Evolutionary conservation across 2,113 vertebrate genomes (phyloP).

Genomic region (Bubo scandiacus): DNA sequence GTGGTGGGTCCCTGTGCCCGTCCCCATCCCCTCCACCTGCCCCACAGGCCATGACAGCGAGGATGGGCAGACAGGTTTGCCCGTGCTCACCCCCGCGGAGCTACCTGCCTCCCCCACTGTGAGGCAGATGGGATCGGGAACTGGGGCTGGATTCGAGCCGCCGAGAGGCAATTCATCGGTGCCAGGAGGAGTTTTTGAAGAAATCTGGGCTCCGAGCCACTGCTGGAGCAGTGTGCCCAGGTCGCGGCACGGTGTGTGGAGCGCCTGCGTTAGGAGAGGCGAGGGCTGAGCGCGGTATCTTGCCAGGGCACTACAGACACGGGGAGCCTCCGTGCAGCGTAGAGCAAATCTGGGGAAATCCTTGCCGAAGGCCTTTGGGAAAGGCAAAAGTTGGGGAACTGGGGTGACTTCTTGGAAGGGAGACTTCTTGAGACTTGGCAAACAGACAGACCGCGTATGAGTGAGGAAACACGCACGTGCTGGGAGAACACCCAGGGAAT

Average conservation of each 20-base stretch:
- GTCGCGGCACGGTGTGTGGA: fast-evolving
- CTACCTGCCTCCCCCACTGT: neutral
- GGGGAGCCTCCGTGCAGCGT: fast-evolving
- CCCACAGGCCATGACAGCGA: neutral
- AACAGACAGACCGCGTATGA: fast-evolving
- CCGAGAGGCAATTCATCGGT: neutral
- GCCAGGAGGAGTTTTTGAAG: conserved; percentile 1
- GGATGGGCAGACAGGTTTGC: neutral
- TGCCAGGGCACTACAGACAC: fast-evolving
- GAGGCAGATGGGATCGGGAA: neutral
- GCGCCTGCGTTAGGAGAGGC: neutral
- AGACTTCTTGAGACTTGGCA: neutral
- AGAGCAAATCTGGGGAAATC: neutral
- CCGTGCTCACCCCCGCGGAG: fast-evolving
- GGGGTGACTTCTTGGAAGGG: neutral
- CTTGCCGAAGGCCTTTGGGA: neutral
- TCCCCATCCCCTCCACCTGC: neutral
- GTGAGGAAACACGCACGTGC: neutral
- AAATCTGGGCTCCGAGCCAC: neutral
- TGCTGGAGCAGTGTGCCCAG: neutral
- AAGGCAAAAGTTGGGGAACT: neutral
- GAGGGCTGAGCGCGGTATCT: neutral
- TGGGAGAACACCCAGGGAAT: fast-evolving
- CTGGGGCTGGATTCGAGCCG: neutral
- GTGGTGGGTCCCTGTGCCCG: neutral